phyloP scores from a whole-genome alignment of 2,113 vertebrate species.

The Mastomys coucha region DNA sequence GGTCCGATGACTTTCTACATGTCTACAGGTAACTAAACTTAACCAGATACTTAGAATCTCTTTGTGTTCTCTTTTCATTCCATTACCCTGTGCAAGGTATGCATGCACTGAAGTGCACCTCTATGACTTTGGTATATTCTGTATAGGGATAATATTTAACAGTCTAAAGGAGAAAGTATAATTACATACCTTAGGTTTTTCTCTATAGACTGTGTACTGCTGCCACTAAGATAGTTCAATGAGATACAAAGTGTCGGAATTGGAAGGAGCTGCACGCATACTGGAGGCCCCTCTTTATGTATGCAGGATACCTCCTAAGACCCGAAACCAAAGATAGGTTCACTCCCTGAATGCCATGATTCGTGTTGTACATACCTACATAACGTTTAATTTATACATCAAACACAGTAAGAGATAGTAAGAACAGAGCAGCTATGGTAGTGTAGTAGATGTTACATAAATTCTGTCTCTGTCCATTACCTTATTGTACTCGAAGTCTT shows the following conservation, averaged over 20 bases:
- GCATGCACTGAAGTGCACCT: neutral
- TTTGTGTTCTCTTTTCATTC: neutral
- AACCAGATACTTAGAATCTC: constrained; percentile 11
- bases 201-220: neutral
- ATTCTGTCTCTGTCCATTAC: neutral
- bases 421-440: neutral
- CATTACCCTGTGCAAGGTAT: neutral
- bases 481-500: neutral
- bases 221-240: constrained; percentile 43
- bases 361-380: neutral
- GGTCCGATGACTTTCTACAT: constrained; percentile 39
- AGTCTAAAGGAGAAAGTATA: constrained; percentile 9
- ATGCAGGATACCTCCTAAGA: neutral
- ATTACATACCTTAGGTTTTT: neutral
- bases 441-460: neutral
- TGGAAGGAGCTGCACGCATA: constrained; percentile 11
- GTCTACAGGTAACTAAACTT: constrained; percentile 33
- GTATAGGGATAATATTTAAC: constrained; percentile 28
- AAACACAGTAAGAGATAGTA: neutral
- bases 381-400: neutral
- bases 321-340: neutral
- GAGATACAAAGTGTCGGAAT: constrained; percentile 33
- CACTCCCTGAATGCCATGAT: neutral
- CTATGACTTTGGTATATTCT: neutral
- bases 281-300: neutral